Evolutionary conservation across 2,888 invertebrate species (phyloP), one percentile per base, ranked within the genome.

Genomic region (Epinotia demarniana): DNA sequence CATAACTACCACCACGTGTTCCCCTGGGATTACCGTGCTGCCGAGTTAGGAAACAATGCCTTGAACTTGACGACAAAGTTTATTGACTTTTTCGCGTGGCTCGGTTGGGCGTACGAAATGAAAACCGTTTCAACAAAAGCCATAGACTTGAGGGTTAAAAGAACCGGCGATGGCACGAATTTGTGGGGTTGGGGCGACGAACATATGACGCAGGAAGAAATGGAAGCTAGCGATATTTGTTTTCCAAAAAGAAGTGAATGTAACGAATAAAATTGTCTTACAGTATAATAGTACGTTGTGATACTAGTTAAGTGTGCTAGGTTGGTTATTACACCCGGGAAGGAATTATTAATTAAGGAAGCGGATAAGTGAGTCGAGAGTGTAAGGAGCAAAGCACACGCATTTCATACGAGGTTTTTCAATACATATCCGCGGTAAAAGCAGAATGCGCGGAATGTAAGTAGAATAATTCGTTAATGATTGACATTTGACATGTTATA

Each of bases 1-100:
- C 89, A 89, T 71, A 90, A 89, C 58, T 90, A 85, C 73, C 88
- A 90, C 61, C 89, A 89, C 33, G 83, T 81, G 0, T 89, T 87
- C 66, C 89, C 90, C 0, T 89, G 86, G 86, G 89, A 90, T 72
- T 90, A 89, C 58, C 81, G 86, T 13, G 77, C 88, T 11, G 85
- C 86, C 0, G 89, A 90, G 78, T 80, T 88, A 3, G 89, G 89
- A 0, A 87, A 87, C n/a, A 85, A 84, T 58, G 81, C 64, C 16
- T 77, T 89, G 8, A 89, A 89, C 77, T 8, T 86, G 0, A 86
- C 88, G 0, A 86, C 87, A 0, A 78, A 80, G 74, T 89, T 89
- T 53, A 88, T 89, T 63, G 85, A 89, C 76, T 84, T 89, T 67
- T 89, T 88, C 74, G 85, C 87, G 1, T 81, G 83, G 81, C 79